These are phyloP conservation scores for Camarhynchus parvulus DNA, from an alignment of 2,113 vertebrate genomes.

Conservation along the genomic window DNA sequence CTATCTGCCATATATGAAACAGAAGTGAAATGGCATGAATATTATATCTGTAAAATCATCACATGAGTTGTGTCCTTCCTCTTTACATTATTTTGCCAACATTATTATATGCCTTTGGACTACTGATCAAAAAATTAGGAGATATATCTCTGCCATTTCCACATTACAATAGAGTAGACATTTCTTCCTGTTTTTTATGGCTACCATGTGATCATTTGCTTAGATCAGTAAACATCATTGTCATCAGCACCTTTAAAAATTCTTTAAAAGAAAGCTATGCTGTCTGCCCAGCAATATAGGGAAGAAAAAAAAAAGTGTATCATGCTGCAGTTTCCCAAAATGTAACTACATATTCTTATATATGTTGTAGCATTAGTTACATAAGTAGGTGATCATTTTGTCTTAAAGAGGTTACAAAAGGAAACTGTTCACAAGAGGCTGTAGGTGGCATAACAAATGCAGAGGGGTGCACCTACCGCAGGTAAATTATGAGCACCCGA, in stretches of 20 bases:
- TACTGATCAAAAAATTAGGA: neutral
- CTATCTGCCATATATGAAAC: neutral
- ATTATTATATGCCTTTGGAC: neutral
- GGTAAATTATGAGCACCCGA: neutral
- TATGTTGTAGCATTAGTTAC: neutral
- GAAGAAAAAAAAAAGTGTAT: neutral
- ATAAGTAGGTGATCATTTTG: neutral
- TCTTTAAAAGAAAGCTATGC: neutral
- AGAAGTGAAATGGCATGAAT: neutral
- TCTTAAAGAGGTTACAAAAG: neutral
- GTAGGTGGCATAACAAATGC: slow-evolving; percentile 31
- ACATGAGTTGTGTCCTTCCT: neutral
- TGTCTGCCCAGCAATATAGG: neutral
- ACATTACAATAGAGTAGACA: neutral
- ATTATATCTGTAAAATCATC: neutral
- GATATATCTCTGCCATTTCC: neutral
- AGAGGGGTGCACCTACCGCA: neutral
- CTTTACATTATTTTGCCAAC: neutral
- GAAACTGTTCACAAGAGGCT: slow-evolving; percentile 3
- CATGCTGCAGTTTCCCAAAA: neutral
- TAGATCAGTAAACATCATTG: neutral
- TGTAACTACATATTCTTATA: neutral
- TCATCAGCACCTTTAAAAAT: neutral
- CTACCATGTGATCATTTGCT: slow-evolving; percentile 2
- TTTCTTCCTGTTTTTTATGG: neutral